phyloP scores from a whole-genome alignment of 2,888 invertebrate genomes.

The Conops quadrifasciatus region DNA sequence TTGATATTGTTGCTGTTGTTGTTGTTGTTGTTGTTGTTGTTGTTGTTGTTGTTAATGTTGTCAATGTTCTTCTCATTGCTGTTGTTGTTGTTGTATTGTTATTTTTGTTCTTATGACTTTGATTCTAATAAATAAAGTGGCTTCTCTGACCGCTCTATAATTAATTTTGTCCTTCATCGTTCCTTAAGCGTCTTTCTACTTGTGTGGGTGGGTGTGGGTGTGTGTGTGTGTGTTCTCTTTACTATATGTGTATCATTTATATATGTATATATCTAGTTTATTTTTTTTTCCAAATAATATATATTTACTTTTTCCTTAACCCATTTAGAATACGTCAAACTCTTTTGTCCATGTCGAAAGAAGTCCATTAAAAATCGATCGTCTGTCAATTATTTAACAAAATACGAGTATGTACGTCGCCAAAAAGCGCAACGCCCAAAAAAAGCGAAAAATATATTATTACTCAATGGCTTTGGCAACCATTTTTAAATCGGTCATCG shows the following conservation, averaged over 20 bases:
- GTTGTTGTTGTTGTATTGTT: neutral
- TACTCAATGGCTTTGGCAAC: too few species aligned
- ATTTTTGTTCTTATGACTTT: neutral
- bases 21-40: neutral
- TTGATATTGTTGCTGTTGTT: neutral
- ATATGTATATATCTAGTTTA: too few species aligned
- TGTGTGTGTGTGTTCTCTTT: too few species aligned
- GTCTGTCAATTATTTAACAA: too few species aligned
- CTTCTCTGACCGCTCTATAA: slow-evolving; percentile 1
- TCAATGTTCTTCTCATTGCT: too few species aligned
- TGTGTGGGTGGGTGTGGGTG: neutral
- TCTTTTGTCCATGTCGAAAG: neutral
- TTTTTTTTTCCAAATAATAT: too few species aligned
- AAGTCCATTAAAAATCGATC: neutral
- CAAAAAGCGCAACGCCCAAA: too few species aligned
- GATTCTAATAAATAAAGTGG: neutral
- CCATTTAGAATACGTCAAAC: neutral
- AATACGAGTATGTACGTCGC: too few species aligned
- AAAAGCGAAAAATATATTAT: too few species aligned
- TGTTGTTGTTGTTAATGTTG: neutral
- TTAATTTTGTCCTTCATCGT: slow-evolving; percentile 24
- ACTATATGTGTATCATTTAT: neutral
- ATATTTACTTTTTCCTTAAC: slow-evolving; percentile 2
- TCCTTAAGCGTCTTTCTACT: neutral
- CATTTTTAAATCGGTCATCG: too few species aligned